A percentile compares a stretch with the other conserved stretches of the same genome.
Evolutionary conservation across 2,888 invertebrate genomes (phyloP).

Genomic region (Zelleria hepariella): DNA sequence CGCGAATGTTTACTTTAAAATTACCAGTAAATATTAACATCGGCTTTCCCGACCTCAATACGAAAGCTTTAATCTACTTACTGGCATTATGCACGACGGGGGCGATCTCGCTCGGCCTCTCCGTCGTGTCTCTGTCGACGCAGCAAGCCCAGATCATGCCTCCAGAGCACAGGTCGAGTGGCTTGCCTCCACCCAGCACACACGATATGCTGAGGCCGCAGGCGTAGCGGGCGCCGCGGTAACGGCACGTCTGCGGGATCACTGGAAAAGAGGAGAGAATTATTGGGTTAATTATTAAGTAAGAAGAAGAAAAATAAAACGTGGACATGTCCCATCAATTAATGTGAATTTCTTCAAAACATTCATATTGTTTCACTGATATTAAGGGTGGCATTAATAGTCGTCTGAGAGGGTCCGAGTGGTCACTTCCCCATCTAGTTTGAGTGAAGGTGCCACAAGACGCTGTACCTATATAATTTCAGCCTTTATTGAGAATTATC

Average conservation of each 20-base stretch:
- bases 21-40: too few relatives aligned
- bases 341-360: too few relatives aligned
- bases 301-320: too few relatives aligned
- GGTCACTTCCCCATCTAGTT: too few relatives aligned
- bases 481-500: too few relatives aligned
- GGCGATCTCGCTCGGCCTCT: constrained; percentile 72
- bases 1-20: not conserved
- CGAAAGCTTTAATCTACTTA: constrained; percentile 80
- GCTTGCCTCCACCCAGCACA: constrained; percentile 88
- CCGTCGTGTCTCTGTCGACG: constrained; percentile 79
- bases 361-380: too few relatives aligned
- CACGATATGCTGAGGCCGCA: constrained; percentile 94
- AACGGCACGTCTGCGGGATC: constrained; percentile 90
- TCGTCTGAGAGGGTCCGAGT: too few relatives aligned
- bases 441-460: too few relatives aligned
- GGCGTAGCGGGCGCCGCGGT: constrained; percentile 87
- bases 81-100: constrained; percentile 87
- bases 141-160: constrained; percentile 97
- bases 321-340: too few relatives aligned
- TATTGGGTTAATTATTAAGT: not conserved
- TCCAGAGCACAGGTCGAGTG: constrained; percentile 91
- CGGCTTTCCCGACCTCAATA: too few relatives aligned
- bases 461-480: too few relatives aligned
- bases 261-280: constrained; percentile 74
- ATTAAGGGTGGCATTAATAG: too few relatives aligned